Base-by-base conservation (phyloP, 2,113 vertebrate species). In the Hippocampus zosterae region DNA sequence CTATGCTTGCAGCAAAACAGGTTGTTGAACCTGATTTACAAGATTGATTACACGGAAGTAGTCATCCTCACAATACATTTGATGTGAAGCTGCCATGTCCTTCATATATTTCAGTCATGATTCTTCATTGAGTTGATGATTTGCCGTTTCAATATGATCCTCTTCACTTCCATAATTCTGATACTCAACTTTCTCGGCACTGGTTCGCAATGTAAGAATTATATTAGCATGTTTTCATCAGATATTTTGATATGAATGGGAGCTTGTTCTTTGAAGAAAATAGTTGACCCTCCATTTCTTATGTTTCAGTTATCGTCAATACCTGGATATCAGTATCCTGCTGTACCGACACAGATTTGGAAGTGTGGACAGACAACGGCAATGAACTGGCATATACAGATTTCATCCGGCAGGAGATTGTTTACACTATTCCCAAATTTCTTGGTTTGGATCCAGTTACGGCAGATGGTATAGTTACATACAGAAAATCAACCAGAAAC, bases 251-350 rank as follows among this genome's bases (percentile, higher is more conserved):
- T 10, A 56, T 19, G 12, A 3, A 10, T 15, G 15, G 23, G 21
- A 50, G 7, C 23, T 5, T 13, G 1, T 66, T 59, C 21, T 23
- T 3, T 4, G 2, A 64, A 59, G 41, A 8, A 2, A 19, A 11
- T 19, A 18, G 42, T 40, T 29, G 5, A 33, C 8, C 6, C 44
- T 6, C 2, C 3, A 8, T 40, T 61, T 60, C 8, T 63, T 82
- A 12, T 70, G 67, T 84, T 85, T 37, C 70, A 87, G 84, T 66
- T 71, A 9, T 25, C 8, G 77, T 82, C 71, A 81, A 84, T 57
- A 0, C 65, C 5, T 0, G 0, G 2, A 53, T 59, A 10, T 0
- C 69, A 18, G 8, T 78, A 5, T 78, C 71, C 60, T 87, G 87
- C 37, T 81, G 60, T 16, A 2, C 8, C 0, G 46, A 78, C 33